Percentiles rank a stretch among this genome's conserved stretches.
Evolutionary conservation across 1,140 invertebrate species (phyloP).

Genomic region (Thalassaphorura encarpata): DNA sequence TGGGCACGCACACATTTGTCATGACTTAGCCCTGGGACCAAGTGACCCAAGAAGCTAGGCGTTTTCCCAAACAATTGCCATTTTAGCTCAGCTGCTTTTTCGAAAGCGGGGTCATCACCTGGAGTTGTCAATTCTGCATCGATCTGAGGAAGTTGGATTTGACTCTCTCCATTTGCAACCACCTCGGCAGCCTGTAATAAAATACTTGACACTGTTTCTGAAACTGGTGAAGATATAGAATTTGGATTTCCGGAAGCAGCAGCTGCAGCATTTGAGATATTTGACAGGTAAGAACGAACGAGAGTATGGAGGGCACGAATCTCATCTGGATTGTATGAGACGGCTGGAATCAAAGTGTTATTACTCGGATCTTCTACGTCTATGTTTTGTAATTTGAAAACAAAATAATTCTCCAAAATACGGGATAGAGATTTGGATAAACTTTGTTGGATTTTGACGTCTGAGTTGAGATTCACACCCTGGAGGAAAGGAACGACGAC

Average conservation of each 20-base stretch:
- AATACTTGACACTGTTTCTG: too few species aligned
- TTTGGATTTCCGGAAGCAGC: too few species aligned
- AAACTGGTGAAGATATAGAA: too few species aligned
- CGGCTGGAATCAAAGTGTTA: too few species aligned
- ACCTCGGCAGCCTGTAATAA: too few species aligned
- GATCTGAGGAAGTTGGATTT: too few species aligned
- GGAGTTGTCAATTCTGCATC: too few species aligned
- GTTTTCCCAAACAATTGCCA: conserved; percentile 1
- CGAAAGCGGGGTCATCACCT: too few species aligned
- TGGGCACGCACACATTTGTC: too few species aligned
- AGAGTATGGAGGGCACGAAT: conserved; percentile 11
- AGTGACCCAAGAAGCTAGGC: conserved; percentile 5
- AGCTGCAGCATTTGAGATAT: too few species aligned
- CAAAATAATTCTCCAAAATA: conserved; percentile 27
- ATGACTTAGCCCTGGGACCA: conserved; percentile 5
- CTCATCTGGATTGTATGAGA: conserved; percentile 19
- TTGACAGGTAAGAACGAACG: conserved; percentile 20
- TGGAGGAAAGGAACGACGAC: conserved; percentile 29
- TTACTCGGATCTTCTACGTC: background rate
- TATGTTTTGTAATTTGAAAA: background rate
- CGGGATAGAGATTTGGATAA: conserved; percentile 12
- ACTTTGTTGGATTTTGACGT: conserved; percentile 19
- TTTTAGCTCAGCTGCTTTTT: too few species aligned
- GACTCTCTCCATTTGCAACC: too few species aligned
- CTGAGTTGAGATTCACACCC: conserved; percentile 28